phyloP scores from a whole-genome alignment of 2,888 invertebrate species.

The Drepanosiphum platanoidis region DNA sequence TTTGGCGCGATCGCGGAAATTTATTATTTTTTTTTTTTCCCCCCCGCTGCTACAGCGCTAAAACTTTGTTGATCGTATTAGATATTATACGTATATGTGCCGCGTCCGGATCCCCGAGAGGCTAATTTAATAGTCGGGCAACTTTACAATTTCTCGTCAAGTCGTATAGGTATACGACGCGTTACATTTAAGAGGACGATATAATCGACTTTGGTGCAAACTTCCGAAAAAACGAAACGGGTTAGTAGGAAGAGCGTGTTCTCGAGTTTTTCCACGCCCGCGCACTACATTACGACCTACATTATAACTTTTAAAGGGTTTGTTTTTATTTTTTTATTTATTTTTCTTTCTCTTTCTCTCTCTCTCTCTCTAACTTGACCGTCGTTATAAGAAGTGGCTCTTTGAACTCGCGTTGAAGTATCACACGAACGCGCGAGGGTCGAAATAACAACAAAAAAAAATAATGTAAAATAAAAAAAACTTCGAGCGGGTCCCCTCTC shows the following conservation, averaged over 20 bases:
- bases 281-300: not conserved
- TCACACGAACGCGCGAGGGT: not conserved
- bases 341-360: too few relatives aligned
- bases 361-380: too few relatives aligned
- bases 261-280: not conserved
- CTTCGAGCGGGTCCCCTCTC: not conserved
- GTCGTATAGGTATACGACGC: not conserved
- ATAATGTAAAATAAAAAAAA: not conserved
- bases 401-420: not conserved
- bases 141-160: not conserved
- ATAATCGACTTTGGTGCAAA: not conserved
- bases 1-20: not conserved
- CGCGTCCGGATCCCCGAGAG: not conserved
- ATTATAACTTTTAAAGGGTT: not conserved
- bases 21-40: not conserved
- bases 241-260: not conserved
- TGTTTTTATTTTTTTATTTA: conserved; percentile 15
- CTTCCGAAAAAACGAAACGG: too few relatives aligned
- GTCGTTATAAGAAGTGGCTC: not conserved
- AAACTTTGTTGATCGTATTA: not conserved
- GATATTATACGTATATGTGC: not conserved
- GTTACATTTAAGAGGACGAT: not conserved
- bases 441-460: not conserved
- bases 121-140: not conserved
- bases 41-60: too few relatives aligned